phyloP scores from a whole-genome alignment of 1,140 invertebrate species.

The Brevipalpus yothersi region DNA sequence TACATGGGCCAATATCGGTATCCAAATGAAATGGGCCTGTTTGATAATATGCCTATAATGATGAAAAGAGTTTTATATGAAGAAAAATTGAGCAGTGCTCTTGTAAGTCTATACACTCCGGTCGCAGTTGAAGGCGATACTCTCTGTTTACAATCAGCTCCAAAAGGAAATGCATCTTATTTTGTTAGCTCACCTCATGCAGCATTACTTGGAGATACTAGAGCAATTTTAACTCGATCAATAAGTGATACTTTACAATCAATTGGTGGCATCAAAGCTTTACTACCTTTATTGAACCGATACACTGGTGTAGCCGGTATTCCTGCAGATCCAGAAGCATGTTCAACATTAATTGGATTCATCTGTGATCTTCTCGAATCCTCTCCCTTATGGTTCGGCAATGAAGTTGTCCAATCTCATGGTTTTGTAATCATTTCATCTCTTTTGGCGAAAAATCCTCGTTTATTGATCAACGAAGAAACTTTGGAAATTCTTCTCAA shows the following conservation, averaged over 20 bases:
- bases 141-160: conserved; percentile 84
- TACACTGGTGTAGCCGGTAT: conserved; percentile 1
- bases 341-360: conserved; percentile 84
- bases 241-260: conserved; percentile 97
- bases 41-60: conserved; percentile 11
- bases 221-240: conserved; percentile 93
- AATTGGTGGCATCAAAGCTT: conserved; percentile 80
- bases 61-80: conserved; percentile 73
- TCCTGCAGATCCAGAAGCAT: conserved; percentile 21
- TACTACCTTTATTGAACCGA: conserved; percentile 65
- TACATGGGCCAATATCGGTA: conserved; percentile 50
- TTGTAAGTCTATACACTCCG: conserved; percentile 99
- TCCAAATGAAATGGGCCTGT: conserved; percentile 8
- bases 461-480: conserved; percentile 76
- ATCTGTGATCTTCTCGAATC: conserved; percentile 90
- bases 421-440: conserved; percentile 95
- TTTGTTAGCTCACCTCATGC: conserved; percentile 28
- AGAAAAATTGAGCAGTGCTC: conserved; percentile 78
- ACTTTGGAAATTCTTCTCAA: conserved; percentile 77
- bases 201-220: conserved; percentile 41
- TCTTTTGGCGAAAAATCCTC: conserved; percentile 71
- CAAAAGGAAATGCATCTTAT: conserved; percentile 84
- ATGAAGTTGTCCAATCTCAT: conserved; percentile 79
- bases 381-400: conserved; percentile 31
- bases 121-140: conserved; percentile 72